Evolutionary conservation across 92 coral and sea anemone species (phyloP), one percentile per base, ranked within the genome.

Genomic region (Galaxea fascicularis): DNA sequence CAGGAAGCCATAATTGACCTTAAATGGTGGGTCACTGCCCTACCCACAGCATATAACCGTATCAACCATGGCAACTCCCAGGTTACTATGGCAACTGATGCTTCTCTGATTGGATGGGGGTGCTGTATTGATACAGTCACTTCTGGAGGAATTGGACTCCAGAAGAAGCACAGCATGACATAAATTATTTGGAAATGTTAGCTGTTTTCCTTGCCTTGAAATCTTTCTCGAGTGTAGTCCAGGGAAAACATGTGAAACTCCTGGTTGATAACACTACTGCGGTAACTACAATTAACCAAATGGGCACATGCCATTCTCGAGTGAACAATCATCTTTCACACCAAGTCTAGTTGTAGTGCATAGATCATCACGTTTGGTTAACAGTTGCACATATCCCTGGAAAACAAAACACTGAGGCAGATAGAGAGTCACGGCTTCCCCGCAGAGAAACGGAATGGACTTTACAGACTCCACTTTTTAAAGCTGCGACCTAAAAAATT

Each of bases 251-350:
- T 65, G 79, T 89, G 20, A 77, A 53, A 62, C 65, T 86, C n/a
- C n/a, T n/a, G n/a, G n/a, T n/a, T n/a, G n/a, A n/a, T n/a, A n/a
- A n/a, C n/a, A n/a, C n/a, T n/a, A n/a, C 95, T 21, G 93, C 89
- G 16, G 93, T 86, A 15, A 59, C 92, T 8, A 73, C 74, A 59
- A 74, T 88, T 4, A 76, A 71, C 60, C 92, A 91, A 79, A 89
- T 89, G 93, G 89, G 91, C 27, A 86, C 93, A 30, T 76, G 95
- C 68, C 92, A 92, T 64, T 89, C 91, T 47, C 58, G 53, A 16
- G 49, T 49, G 25, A 72, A 69, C 79, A 89, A 89, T 44, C 69
- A 27, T 22, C 84, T 89, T 47, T 79, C 76, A 25, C 65, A 72
- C 47, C 65, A 76, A 74, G 74, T 92, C 15, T 87, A 89, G 91